phyloP scores from a whole-genome alignment of 2,888 invertebrate genomes.

The Endomychus coccineus region DNA sequence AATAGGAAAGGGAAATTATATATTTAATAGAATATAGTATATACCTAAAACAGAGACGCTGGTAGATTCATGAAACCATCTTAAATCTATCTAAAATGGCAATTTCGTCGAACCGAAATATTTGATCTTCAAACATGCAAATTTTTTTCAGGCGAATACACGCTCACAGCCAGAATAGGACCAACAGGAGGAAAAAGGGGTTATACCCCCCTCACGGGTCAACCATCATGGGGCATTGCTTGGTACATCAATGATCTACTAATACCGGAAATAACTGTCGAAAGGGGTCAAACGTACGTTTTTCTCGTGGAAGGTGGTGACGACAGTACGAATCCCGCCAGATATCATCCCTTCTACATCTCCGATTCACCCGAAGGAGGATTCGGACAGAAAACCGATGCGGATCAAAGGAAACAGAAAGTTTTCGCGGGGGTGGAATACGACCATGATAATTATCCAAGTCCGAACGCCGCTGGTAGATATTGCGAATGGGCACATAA shows the following conservation, averaged over 20 bases:
- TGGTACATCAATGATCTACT: slow-evolving; percentile 90
- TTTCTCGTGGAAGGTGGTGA: slow-evolving; percentile 82
- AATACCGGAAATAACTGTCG: slow-evolving; percentile 83
- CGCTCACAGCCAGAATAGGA: slow-evolving; percentile 70
- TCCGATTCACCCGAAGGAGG: slow-evolving; percentile 82
- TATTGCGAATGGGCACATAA: slow-evolving; percentile 85
- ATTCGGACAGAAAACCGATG: slow-evolving; percentile 67
- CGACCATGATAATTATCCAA: slow-evolving; percentile 68
- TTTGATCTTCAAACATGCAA: too few relatives aligned
- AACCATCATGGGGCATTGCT: slow-evolving; percentile 81
- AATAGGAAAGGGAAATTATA: too few relatives aligned
- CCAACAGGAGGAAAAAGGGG: slow-evolving; percentile 77
- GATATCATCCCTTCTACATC: slow-evolving; percentile 88
- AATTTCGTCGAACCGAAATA: too few relatives aligned
- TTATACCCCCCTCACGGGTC: slow-evolving; percentile 72
- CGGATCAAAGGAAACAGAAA: slow-evolving; percentile 59
- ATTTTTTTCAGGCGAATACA: slow-evolving; percentile 45
- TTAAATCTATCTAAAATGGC: not conserved
- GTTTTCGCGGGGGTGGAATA: slow-evolving; percentile 75
- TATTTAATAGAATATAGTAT: too few relatives aligned
- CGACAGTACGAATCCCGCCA: slow-evolving; percentile 70
- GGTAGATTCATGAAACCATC: too few relatives aligned
- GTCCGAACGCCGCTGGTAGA: slow-evolving; percentile 74
- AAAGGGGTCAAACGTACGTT: slow-evolving; percentile 77
- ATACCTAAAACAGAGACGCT: too few relatives aligned